A percentile compares a stretch with the other conserved stretches of the same genome.
Conservation (phyloP, 2,113 vertebrate species). For the Pterophyllum scalare region DNA sequence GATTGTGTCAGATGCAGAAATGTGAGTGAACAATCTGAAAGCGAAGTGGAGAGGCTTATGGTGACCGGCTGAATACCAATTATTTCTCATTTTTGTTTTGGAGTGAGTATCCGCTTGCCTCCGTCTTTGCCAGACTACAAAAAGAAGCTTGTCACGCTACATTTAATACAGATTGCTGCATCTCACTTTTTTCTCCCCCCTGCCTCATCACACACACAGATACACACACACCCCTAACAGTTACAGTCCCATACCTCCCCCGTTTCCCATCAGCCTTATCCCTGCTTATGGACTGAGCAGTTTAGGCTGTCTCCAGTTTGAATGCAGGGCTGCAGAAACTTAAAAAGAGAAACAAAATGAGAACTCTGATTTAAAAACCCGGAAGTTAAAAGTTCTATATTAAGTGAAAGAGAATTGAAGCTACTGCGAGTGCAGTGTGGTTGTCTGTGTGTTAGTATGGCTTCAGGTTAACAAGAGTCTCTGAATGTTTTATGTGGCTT, state of each 20-base stretch:
- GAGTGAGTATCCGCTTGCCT: background rate
- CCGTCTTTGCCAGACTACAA: constrained; percentile 7
- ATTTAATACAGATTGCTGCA: constrained; percentile 46
- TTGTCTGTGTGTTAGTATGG: background rate
- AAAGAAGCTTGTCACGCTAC: constrained; percentile 27
- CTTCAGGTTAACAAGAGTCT: too few species aligned
- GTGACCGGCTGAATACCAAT: background rate
- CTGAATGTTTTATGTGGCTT: background rate
- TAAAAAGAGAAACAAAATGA: background rate
- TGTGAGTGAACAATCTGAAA: background rate
- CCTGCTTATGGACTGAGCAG: constrained; percentile 42
- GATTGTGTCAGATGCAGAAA: background rate
- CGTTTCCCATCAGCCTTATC: constrained; percentile 24
- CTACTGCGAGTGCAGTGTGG: background rate
- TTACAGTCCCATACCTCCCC: background rate
- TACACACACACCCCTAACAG: background rate
- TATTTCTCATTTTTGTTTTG: constrained; percentile 6
- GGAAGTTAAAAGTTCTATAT: background rate
- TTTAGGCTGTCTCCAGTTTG: constrained; percentile 29
- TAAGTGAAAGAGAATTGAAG: background rate
- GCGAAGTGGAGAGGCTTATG: background rate
- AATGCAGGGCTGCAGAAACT: constrained; percentile 7
- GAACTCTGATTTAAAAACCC: background rate
- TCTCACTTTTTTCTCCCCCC: background rate
- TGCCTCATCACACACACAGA: background rate